Base-by-base conservation (phyloP, 1,140 invertebrate genomes). In the Plectrocnemia conspersa region DNA sequence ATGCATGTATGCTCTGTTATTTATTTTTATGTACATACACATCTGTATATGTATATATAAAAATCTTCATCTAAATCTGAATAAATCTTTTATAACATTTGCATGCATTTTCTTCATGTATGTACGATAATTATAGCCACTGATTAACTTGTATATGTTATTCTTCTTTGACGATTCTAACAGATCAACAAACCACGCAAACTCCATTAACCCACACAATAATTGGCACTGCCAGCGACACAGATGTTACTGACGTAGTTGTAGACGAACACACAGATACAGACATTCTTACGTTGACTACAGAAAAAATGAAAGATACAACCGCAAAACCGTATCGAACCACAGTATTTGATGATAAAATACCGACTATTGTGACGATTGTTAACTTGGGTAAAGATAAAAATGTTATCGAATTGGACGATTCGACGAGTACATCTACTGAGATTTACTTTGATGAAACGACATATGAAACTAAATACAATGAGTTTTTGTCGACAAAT, bases 131-230 rank as follows among this genome's bases (percentile, higher is more conserved):
- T 50, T 38, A 38, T 50, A 50, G 47, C 21, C 24, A 52, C 49
- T 47, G 18, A 61, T 56, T 61, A 61, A 58, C 59, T 52, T 19
- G 21, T 53, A 57, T 46, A 42, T 54, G 38, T 61, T 61, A 46
- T 61, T 56, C 32, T 61, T 55, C 49, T 60, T 56, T 61, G 59
- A 61, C 55, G 53, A 38, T 61, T 61, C 59, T 61, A 56, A 61
- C 59, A 61, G 59, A 61, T 61, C 54, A 56, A 56, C 50, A 61
- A 49, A 54, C 55, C 44, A 61, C 55, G 35, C 59, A 61, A 61
- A 57, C 36, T 23, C 24, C 54, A 54, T 55, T 61, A 61, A 61
- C 47, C 35, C 52, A 56, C 46, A 38, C 36, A 44, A 29, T 5
- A n/a, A 25, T 13, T 16, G 38, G n/a, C 15, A 46, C 16, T 40